Evolutionary conservation across 2,113 vertebrate genomes (phyloP).

Genomic region (Phrynocephalus versicolor): DNA sequence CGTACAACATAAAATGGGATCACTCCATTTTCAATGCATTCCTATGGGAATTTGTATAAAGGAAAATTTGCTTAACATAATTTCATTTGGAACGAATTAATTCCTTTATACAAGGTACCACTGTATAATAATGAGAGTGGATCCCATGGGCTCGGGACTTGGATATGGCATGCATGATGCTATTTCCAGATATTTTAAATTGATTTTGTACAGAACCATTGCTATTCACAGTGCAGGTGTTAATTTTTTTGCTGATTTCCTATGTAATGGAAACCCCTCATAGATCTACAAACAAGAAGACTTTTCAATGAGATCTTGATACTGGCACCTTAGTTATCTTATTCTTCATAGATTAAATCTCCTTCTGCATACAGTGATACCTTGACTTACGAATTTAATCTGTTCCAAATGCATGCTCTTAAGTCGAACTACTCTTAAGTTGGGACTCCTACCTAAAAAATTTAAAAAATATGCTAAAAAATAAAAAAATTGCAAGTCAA

Average conservation of each 20-base stretch:
- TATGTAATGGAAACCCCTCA: background rate
- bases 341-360: background rate
- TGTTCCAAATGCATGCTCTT: no score
- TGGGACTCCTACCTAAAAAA: no score
- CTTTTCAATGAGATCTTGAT: background rate
- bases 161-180: background rate
- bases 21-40: no score
- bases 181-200: background rate
- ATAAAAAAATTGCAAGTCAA: no score
- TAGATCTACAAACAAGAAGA: background rate
- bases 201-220: background rate
- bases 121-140: background rate
- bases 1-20: no score
- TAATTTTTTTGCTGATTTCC: background rate
- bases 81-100: no score
- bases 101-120: no score
- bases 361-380: background rate
- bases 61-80: no score
- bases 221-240: background rate
- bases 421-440: no score
- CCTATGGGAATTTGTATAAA: no score
- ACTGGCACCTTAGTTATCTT: background rate
- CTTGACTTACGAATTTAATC: no score
- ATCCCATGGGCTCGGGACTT: background rate
- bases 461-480: no score